These are phyloP conservation scores for Heterodera carotae DNA, from an alignment of 1,140 invertebrate genomes.

Conservation along the genomic window DNA sequence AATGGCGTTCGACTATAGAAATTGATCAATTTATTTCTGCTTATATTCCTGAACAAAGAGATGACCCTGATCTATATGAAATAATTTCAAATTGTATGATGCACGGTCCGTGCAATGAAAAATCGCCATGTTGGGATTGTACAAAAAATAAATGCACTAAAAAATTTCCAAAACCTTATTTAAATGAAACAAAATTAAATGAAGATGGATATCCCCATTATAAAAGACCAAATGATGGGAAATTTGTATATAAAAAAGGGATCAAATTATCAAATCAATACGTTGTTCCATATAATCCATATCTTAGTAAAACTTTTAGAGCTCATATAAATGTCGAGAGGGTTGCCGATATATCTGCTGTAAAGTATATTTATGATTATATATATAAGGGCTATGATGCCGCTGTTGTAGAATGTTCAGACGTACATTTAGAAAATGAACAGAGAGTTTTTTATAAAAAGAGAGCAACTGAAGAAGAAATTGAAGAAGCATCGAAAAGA, in stretches of 20 bases:
- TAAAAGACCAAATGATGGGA: not conserved
- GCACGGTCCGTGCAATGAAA: not conserved
- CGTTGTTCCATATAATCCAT: slow-evolving; percentile 5
- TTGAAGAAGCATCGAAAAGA: slow-evolving; percentile 3
- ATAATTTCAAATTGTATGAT: slow-evolving; percentile 1
- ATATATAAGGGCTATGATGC: slow-evolving; percentile 5
- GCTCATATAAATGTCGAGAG: too few species aligned
- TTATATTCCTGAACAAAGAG: not conserved
- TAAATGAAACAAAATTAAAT: not conserved
- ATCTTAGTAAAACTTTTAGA: slow-evolving; percentile 11
- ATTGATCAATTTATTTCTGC: slow-evolving; percentile 2
- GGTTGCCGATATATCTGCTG: not conserved
- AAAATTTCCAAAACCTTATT: slow-evolving; percentile 8
- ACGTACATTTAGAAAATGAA: slow-evolving; percentile 15
- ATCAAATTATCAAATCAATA: slow-evolving; percentile 3
- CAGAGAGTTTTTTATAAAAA: not conserved
- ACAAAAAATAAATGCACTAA: not conserved
- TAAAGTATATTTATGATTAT: slow-evolving; percentile 9
- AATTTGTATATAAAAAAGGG: slow-evolving; percentile 6
- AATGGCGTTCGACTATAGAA: not conserved
- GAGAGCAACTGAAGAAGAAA: not conserved
- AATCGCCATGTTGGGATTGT: not conserved
- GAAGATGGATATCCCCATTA: slow-evolving; percentile 9
- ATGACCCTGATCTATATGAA: not conserved
- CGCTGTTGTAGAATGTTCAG: not conserved